phyloP scores from a whole-genome alignment of 2,113 vertebrate species.

The Ceyx cyanopectus region DNA sequence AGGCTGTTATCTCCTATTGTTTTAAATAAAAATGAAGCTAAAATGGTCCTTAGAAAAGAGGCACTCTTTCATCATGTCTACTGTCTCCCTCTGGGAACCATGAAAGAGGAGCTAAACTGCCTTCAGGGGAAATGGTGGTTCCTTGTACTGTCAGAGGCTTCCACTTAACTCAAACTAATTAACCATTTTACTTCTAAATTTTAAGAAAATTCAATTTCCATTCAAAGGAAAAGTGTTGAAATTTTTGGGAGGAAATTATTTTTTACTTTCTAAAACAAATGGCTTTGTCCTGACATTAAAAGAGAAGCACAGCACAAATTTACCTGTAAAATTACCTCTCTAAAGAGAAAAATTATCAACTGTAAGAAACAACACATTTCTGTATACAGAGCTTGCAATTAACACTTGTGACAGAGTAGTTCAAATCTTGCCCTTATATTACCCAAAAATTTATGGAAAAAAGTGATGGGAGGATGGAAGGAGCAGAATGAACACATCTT shows the following conservation, averaged over 20 bases:
- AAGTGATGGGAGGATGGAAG: neutral
- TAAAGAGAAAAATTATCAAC: neutral
- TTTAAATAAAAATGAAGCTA: conserved; percentile 19
- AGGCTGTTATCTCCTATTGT: neutral
- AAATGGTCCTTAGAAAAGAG: conserved; percentile 1
- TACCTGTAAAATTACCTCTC: neutral
- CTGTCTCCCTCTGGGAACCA: conserved; percentile 11
- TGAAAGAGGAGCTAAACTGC: conserved; percentile 18
- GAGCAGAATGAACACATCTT: neutral
- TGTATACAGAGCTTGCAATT: neutral
- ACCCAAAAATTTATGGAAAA: neutral
- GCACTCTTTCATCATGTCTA: neutral
- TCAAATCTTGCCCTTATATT: neutral
- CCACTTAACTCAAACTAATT: conserved; percentile 46
- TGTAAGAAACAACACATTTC: neutral
- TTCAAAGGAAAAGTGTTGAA: neutral
- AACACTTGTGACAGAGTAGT: neutral
- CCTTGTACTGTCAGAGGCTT: neutral
- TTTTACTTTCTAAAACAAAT: neutral
- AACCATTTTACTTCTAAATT: conserved; percentile 36
- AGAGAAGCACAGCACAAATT: neutral
- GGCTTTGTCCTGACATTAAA: neutral
- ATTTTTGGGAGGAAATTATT: neutral
- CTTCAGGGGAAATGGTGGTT: neutral
- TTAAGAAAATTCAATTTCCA: conserved; percentile 33